phyloP scores from a whole-genome alignment of 2,888 invertebrate species.

The Zeuzera pyrina region DNA sequence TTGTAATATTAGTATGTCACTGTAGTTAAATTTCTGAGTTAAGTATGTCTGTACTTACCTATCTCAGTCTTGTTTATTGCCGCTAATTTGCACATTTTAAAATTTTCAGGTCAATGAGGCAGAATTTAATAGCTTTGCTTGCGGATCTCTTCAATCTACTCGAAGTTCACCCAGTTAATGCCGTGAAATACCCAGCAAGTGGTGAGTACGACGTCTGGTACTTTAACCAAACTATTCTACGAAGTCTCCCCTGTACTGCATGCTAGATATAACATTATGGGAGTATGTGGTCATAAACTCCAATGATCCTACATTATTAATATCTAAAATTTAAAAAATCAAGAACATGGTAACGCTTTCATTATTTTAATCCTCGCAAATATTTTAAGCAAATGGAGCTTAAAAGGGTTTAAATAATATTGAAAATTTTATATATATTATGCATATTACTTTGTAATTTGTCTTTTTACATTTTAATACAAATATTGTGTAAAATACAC shows the following conservation, averaged over 20 bases:
- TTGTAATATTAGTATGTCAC: too few species aligned
- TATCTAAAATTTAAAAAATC: constrained; percentile 2
- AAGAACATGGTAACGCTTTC: too few species aligned
- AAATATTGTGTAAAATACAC: too few species aligned
- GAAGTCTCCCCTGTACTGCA: constrained; percentile 35
- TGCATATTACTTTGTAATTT: constrained; percentile 2
- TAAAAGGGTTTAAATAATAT: too few species aligned
- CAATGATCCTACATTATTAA: constrained; percentile 34
- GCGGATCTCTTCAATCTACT: constrained; percentile 95
- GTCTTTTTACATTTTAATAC: too few species aligned
- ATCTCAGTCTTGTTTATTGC: too few species aligned
- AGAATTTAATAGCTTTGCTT: constrained; percentile 91
- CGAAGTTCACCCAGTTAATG: constrained; percentile 93
- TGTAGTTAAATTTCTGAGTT: too few species aligned
- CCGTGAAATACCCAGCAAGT: constrained; percentile 87
- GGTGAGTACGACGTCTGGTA: constrained; percentile 42
- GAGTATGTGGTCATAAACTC: constrained; percentile 73
- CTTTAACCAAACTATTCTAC: not conserved
- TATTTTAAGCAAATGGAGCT: too few species aligned
- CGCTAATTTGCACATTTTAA: too few species aligned
- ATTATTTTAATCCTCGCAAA: too few species aligned
- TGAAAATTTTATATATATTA: too few species aligned
- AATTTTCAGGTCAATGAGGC: constrained; percentile 86
- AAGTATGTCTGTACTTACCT: too few species aligned
- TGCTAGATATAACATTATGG: constrained; percentile 51